Evolutionary conservation across 2,113 vertebrate genomes (phyloP), one percentile per base, ranked within the genome.

Genomic region (Tinamus guttatus): DNA sequence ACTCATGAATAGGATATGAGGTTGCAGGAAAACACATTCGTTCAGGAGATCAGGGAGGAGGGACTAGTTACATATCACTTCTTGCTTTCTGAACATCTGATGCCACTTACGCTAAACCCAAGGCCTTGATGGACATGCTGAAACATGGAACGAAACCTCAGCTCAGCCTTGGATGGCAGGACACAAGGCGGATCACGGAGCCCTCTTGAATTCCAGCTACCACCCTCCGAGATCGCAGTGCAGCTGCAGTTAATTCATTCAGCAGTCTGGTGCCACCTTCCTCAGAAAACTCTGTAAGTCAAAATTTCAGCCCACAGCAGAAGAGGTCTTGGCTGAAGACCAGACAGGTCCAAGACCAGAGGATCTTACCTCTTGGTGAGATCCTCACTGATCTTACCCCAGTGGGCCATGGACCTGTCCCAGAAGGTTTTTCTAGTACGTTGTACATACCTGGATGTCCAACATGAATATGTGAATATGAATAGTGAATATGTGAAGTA

Each of bases 391-490:
- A 64, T 52, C 7, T 30, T n/a, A 68, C 7, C 21, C 25, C 81
- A 28, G 28, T 71, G 45, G 18, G 74, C 51, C 74, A 56, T 3
- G 21, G 34, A 62, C 20, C 20, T 19, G 65, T 3, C 70, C 70
- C 13, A 86, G 62, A 28, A 56, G 21, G 34, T n/a, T 77, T 86
- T 47, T 38, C 51, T 40, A 70, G 70, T 25, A 79, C 47, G 17
- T 25, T 70, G n/a, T 0, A 14, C 4, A 47, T 5, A n/a, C 27
- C 4, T 14, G 3, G 4, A 74, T 12, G 70, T 16, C 12, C 24
- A 75, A 78, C 85, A 90, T n/a, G n/a, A n/a, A n/a, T n/a, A n/a
- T n/a, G n/a, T n/a, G n/a, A n/a, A n/a, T n/a, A n/a, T n/a, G n/a
- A n/a, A n/a, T n/a, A 69, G 5, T n/a, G 22, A 82, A 52, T 34